A percentile compares a stretch with the other conserved stretches of the same genome.
phyloP scores from a whole-genome alignment of 2,888 invertebrate species.

The Busseola fusca region DNA sequence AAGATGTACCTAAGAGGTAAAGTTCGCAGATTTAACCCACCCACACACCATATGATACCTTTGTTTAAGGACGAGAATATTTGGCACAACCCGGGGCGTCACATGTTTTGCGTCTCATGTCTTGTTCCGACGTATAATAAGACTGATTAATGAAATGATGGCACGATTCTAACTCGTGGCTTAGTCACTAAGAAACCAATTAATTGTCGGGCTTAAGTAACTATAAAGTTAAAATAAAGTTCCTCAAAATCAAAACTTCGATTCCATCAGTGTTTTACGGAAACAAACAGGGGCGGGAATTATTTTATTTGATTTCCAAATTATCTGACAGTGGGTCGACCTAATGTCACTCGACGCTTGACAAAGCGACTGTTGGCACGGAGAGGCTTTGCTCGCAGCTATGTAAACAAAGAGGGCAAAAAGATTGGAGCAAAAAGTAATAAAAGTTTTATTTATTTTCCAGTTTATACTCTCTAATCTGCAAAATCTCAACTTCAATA shows the following conservation, averaged over 20 bases:
- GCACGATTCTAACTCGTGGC: neutral
- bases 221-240: slow-evolving; percentile 11
- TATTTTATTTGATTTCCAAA: slow-evolving; percentile 84
- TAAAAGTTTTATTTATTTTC: slow-evolving; percentile 79
- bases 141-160: slow-evolving; percentile 25
- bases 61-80: slow-evolving; percentile 16
- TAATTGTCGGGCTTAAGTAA: slow-evolving; percentile 9
- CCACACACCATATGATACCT: slow-evolving; percentile 12
- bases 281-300: slow-evolving; percentile 73
- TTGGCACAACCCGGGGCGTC: neutral
- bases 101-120: slow-evolving; percentile 7
- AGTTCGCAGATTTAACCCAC: slow-evolving; percentile 54
- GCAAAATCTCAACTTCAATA: slow-evolving; percentile 67
- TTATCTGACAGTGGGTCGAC: slow-evolving; percentile 84
- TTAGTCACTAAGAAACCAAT: slow-evolving; percentile 9
- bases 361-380: slow-evolving; percentile 88
- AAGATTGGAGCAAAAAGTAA: slow-evolving; percentile 79
- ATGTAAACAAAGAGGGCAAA: slow-evolving; percentile 83
- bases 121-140: slow-evolving; percentile 9
- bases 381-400: slow-evolving; percentile 84
- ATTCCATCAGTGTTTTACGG: slow-evolving; percentile 62
- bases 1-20: slow-evolving; percentile 68
- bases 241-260: slow-evolving; percentile 45
- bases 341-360: slow-evolving; percentile 86
- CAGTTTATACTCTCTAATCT: slow-evolving; percentile 71